Base-by-base conservation (phyloP, 1,140 invertebrate genomes). In the Tribolium castaneum region DNA sequence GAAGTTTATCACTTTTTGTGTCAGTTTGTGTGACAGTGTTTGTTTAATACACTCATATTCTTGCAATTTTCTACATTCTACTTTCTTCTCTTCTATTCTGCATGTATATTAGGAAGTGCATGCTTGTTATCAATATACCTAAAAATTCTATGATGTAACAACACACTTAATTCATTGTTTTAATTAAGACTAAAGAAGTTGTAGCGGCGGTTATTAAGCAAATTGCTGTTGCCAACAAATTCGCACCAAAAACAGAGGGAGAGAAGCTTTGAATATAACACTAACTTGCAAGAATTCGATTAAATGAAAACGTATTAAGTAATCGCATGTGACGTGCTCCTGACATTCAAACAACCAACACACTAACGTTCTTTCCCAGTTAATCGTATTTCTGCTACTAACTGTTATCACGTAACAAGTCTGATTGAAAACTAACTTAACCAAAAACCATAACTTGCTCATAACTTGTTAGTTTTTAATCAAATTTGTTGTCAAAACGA, bases 41-140 rank as follows among this genome's bases (percentile, higher is more conserved):
- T 71, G 76, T 80, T 71, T 79, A 71, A 81, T 72, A 76, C 80
- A 80, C 76, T 73, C 75, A 66, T 66, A 66, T 66, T 80, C 74
- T 79, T 78, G 71, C 73, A 81, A 75, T 82, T 77, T 75, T 72
- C 45, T 80, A 80, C 72, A 71, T 80, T 81, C 78, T 79, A 78
- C 70, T 81, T 81, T 76, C 62, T 82, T 80, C 76, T 82, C 74
- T 75, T 76, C 80, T 80, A 76, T 78, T 78, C 74, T 80, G 79
- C 79, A 80, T 80, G 79, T 14, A 75, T 35, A 39, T 70, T 78
- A 70, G 70, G 54, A 73, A 77, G 19, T 80, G 78, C 78, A 80
- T 80, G 78, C n/a, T 25, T 77, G 50, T 74, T 30, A 70, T 73
- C 54, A 70, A 75, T 79, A 76, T 76, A 76, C 73, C 66, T 49